These are phyloP conservation scores for Xiphorhynchus elegans DNA, from an alignment of 2,113 vertebrate species.

Conservation along the genomic window DNA sequence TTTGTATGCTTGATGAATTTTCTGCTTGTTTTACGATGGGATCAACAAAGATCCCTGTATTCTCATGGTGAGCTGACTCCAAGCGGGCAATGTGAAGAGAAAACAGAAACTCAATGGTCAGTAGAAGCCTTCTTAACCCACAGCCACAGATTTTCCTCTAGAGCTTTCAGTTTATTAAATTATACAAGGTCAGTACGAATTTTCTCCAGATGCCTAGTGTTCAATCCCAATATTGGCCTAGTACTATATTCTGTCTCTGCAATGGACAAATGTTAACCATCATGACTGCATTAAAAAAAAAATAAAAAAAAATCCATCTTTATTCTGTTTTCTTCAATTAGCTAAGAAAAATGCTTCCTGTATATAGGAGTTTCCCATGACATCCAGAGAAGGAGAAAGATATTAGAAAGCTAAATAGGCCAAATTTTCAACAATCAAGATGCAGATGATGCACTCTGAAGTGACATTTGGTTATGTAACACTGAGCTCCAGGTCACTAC, in stretches of 20 bases:
- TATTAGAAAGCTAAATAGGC: not conserved
- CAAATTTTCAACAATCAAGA: not conserved
- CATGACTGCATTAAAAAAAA: not conserved
- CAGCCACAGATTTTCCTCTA: not conserved
- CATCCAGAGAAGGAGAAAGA: not conserved
- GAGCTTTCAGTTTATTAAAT: not conserved
- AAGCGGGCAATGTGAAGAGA: not conserved
- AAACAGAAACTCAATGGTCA: not conserved
- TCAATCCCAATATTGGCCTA: not conserved
- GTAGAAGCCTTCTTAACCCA: not conserved
- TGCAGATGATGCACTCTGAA: not conserved
- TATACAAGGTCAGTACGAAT: not conserved
- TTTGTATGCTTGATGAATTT: not conserved
- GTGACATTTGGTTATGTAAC: not conserved
- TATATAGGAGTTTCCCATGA: not conserved
- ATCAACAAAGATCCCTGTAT: not conserved
- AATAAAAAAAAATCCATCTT: not conserved
- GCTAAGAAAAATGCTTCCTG: not conserved
- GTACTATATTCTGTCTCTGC: not conserved
- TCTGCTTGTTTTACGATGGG: not conserved
- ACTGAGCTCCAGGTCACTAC: not conserved
- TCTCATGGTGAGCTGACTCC: not conserved
- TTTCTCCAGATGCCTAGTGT: not conserved
- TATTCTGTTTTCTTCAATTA: not conserved
- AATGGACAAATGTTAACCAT: not conserved